Base-by-base conservation (phyloP, 1,140 invertebrate species). In the Diplogasteroides magnus region DNA sequence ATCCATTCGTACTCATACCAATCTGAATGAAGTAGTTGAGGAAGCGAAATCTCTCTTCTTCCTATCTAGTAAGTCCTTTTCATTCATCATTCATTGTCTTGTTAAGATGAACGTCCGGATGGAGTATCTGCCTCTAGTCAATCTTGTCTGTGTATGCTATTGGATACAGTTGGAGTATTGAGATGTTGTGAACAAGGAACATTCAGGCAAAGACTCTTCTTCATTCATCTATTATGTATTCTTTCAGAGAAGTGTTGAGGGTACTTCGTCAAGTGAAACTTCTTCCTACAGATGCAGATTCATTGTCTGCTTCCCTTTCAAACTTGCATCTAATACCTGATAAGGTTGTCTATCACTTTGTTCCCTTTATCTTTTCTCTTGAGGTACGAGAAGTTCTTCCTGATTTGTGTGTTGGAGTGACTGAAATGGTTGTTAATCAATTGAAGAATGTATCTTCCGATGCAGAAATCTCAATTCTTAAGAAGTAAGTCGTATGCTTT, bases 341-440 rank as follows among this genome's bases (percentile, higher is more conserved):
- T 19, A 48, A 48, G 37, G 37, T n/a, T n/a, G n/a, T n/a, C n/a
- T n/a, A n/a, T n/a, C n/a, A n/a, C n/a, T n/a, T n/a, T n/a, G n/a
- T 14, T 23, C 14, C 11, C 31, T 37, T 64, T 64, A n/a, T 0
- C 23, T n/a, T 6, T 14, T 14, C 31, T 37, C 28, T 64, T 19
- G 0, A 64, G 62, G 66, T 68, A 13, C 70, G 70, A n/a, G 70
- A 72, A 55, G 70, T 72, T 14, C 23, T 72, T 15, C 70, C 70
- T 2, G 70, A 72, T 13, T 27, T 61, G 15, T 72, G 70, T 26
- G 59, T 72, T n/a, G 56, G 48, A 31, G 37, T 72, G 6, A 72
- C 67, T 64, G 62, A 64, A 37, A 32, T 55, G n/a, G 29, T 71
- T 1, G 69, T 71, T 27, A 64, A 65, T 60, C 55, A 71, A 19